Percentiles rank a stretch among this genome's conserved stretches.
These are phyloP conservation scores for Phaetusa simplex DNA, from an alignment of 2,113 vertebrate genomes.

Conservation along the genomic window DNA sequence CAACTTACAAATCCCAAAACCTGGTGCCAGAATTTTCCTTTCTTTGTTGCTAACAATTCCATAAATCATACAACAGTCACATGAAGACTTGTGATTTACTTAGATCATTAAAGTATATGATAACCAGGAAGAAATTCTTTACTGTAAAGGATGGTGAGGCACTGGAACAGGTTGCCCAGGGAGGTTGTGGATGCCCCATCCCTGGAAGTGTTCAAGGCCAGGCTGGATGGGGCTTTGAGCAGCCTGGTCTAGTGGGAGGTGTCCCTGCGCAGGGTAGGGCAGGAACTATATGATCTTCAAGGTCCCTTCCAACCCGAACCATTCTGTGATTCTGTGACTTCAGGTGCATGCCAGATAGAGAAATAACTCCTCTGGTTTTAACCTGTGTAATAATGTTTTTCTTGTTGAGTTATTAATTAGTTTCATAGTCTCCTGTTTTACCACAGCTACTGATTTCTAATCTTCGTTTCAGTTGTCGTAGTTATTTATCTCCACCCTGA, in stretches of 20 bases:
- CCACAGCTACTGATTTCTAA: neutral
- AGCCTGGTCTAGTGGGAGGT: too few species aligned
- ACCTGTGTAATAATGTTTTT: neutral
- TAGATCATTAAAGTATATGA: neutral
- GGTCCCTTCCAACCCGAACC: too few species aligned
- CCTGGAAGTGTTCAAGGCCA: too few species aligned
- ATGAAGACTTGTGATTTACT: neutral
- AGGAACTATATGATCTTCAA: too few species aligned
- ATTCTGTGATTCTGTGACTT: neutral
- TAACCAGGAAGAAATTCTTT: too few species aligned
- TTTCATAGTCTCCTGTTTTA: neutral
- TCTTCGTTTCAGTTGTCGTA: neutral
- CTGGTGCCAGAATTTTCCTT: neutral
- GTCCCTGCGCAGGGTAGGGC: too few species aligned
- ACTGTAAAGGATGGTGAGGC: too few species aligned
- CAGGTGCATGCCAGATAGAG: neutral
- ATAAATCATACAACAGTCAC: neutral
- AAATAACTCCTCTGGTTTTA: neutral
- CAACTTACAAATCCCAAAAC: neutral
- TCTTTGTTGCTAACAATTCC: neutral
- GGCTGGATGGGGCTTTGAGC: too few species aligned
- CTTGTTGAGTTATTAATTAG: neutral
- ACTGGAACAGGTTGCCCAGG: too few species aligned
- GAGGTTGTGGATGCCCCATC: too few species aligned
- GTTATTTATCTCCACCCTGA: neutral